A percentile compares a stretch with the other conserved stretches of the same genome.
Evolutionary conservation across 2,797 vertebrate species (phyloP).

Genomic region (Schizopygopsis malacanthus): DNA sequence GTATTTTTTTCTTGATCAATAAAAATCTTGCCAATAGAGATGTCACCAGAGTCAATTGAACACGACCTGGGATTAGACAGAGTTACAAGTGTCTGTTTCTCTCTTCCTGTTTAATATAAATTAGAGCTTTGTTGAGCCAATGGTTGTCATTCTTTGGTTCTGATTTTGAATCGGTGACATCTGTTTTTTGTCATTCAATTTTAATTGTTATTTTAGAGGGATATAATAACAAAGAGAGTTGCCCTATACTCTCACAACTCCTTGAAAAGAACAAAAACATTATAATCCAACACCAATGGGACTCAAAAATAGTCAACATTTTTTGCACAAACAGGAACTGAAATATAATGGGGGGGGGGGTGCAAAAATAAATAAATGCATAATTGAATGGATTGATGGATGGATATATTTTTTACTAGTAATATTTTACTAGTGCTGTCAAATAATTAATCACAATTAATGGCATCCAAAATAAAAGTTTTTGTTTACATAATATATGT

Average conservation of each 20-base stretch:
- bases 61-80: conserved; percentile 30
- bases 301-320: background rate
- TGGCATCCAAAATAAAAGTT: no score
- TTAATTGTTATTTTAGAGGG: background rate
- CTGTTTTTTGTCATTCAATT: background rate
- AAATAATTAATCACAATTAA: no score
- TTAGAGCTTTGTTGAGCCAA: background rate
- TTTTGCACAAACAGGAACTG: background rate
- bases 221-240: background rate
- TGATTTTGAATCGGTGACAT: conserved; percentile 1
- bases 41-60: conserved; percentile 48
- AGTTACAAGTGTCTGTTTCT: conserved; percentile 14
- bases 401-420: background rate
- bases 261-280: background rate
- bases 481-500: no score
- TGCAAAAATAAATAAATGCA: no score
- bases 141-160: background rate
- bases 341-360: no score
- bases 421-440: no score
- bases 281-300: background rate
- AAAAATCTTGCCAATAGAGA: conserved; percentile 57
- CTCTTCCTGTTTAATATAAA: background rate
- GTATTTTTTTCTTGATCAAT: conserved; percentile 49
- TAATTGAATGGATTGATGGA: background rate
- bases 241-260: background rate